Percentiles rank a stretch among this genome's conserved stretches.
phyloP scores from a whole-genome alignment of 2,888 invertebrate species.

The Athalia cordata region DNA sequence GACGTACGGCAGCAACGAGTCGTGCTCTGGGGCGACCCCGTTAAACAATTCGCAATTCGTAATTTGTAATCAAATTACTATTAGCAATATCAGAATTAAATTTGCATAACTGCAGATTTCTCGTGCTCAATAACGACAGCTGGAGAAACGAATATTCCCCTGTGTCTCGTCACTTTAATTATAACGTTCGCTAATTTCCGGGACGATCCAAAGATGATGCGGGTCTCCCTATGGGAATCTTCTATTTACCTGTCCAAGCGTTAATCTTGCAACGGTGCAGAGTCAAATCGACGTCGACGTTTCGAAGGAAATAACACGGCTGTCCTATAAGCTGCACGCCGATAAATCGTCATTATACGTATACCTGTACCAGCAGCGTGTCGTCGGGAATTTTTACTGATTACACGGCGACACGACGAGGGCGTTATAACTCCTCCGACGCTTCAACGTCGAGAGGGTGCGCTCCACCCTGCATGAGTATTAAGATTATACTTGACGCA shows the following conservation, averaged over 20 bases:
- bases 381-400: neutral
- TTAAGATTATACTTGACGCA: too few species aligned
- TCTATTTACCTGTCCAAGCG: neutral
- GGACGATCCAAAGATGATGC: conserved; percentile 22
- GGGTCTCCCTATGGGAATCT: conserved; percentile 32
- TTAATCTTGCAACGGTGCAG: neutral
- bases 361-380: neutral
- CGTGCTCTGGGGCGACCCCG: neutral
- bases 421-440: too few species aligned
- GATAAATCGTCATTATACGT: conserved; percentile 7
- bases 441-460: too few species aligned
- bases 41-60: too few species aligned
- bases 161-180: too few species aligned
- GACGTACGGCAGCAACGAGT: conserved; percentile 10
- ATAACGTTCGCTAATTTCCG: conserved; percentile 12
- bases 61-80: too few species aligned
- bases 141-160: conserved; percentile 5
- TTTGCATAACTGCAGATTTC: neutral
- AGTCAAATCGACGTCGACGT: neutral
- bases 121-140: conserved; percentile 7
- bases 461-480: too few species aligned
- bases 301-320: neutral
- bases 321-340: neutral
- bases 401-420: neutral
- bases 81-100: too few species aligned